A percentile compares a stretch with the other conserved stretches of the same genome.
These are phyloP conservation scores for Cyclophora albipunctata DNA, from an alignment of 2,888 invertebrate genomes.

Conservation along the genomic window DNA sequence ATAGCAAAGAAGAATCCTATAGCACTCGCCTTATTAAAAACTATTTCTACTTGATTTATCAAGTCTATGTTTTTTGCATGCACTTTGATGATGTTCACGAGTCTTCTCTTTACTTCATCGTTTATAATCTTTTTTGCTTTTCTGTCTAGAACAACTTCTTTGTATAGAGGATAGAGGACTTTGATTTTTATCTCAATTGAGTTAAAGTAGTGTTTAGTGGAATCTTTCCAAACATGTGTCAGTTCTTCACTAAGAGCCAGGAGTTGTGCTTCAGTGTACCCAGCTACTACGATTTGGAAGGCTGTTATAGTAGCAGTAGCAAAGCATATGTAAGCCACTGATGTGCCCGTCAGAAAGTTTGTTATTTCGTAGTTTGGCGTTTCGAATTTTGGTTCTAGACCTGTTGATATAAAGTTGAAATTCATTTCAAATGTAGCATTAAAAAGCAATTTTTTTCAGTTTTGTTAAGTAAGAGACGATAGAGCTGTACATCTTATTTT, in stretches of 20 bases:
- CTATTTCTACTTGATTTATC: conserved; percentile 23
- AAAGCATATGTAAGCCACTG: conserved; percentile 28
- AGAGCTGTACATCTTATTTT: neutral
- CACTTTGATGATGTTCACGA: conserved; percentile 23
- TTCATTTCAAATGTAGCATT: neutral
- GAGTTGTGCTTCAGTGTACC: conserved; percentile 48
- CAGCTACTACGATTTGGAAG: conserved; percentile 36
- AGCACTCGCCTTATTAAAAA: conserved; percentile 31
- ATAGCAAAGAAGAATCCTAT: conserved; percentile 32
- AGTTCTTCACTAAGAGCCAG: conserved; percentile 42
- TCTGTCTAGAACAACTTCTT: neutral
- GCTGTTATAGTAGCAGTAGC: conserved; percentile 35
- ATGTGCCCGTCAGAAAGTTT: conserved; percentile 17
- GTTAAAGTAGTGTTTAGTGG: conserved; percentile 21
- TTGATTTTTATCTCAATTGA: conserved; percentile 10
- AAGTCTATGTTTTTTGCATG: conserved; percentile 27
- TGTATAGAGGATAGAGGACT: conserved; percentile 2
- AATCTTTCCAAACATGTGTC: conserved; percentile 35
- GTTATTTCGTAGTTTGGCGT: conserved; percentile 46
- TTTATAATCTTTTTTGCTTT: conserved; percentile 15
- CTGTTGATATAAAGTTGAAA: conserved; percentile 21
- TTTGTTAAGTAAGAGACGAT: too few relatives aligned
- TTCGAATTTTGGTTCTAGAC: conserved; percentile 42
- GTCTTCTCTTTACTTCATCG: conserved; percentile 15
- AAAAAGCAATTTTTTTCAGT: neutral